Percentiles rank a stretch among this genome's conserved stretches.
Evolutionary conservation across 2,888 invertebrate genomes (phyloP).

Genomic region (Ennomos erosarius): DNA sequence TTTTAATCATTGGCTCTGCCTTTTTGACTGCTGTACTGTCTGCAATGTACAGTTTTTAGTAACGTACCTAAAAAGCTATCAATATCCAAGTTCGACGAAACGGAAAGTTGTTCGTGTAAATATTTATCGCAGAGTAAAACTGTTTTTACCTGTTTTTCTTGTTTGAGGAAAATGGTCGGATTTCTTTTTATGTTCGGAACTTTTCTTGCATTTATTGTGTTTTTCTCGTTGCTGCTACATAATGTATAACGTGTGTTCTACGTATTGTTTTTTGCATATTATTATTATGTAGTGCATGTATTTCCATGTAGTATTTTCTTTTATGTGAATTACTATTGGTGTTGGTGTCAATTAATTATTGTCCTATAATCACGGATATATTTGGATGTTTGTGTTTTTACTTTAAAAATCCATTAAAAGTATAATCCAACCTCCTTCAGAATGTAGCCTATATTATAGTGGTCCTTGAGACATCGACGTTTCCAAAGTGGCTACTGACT

Average conservation of each 20-base stretch:
- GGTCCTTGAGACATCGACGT: constrained; percentile 6
- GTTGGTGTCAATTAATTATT: too few species aligned
- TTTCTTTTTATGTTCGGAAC: constrained; percentile 7
- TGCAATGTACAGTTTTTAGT: too few species aligned
- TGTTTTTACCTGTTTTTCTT: constrained; percentile 22
- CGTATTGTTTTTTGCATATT: too few species aligned
- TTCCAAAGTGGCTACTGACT: constrained; percentile 3
- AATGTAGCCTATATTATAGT: constrained; percentile 1
- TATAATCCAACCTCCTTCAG: not conserved
- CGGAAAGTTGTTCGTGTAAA: constrained; percentile 14
- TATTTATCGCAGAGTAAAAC: constrained; percentile 11
- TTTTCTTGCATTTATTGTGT: constrained; percentile 15
- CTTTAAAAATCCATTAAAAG: too few species aligned
- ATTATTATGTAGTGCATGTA: too few species aligned
- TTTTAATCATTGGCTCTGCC: constrained; percentile 17
- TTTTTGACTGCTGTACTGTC: constrained; percentile 1
- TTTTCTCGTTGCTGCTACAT: constrained; percentile 4
- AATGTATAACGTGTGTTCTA: too few species aligned
- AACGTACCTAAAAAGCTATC: constrained; percentile 1
- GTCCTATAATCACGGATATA: too few species aligned
- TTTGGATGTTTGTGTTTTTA: too few species aligned
- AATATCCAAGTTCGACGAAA: constrained; percentile 13
- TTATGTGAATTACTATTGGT: too few species aligned
- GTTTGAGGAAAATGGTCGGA: constrained; percentile 14
- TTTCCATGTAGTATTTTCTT: not conserved